Percentiles rank a stretch among this genome's conserved stretches.
These are phyloP conservation scores for Drosophila picticornis DNA, from an alignment of 2,888 invertebrate species.

Conservation along the genomic window DNA sequence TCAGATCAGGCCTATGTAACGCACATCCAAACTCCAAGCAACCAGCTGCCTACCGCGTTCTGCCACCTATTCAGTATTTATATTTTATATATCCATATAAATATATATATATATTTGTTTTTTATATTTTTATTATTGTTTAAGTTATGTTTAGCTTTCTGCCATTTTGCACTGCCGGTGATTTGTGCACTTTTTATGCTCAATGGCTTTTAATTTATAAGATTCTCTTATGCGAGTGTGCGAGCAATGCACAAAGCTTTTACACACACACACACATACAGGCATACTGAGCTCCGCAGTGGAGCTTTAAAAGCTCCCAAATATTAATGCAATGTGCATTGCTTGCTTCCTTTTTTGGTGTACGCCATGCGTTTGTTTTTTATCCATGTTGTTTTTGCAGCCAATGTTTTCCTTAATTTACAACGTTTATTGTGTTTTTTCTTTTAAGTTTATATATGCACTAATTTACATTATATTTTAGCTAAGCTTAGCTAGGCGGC, in stretches of 20 bases:
- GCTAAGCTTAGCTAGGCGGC: constrained; percentile 22
- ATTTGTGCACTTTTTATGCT: constrained; percentile 42
- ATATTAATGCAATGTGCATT: constrained; percentile 22
- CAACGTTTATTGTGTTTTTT: constrained; percentile 49
- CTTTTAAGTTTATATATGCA: constrained; percentile 27
- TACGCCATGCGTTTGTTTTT: constrained; percentile 39
- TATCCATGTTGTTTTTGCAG: constrained; percentile 52
- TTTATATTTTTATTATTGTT: constrained; percentile 19
- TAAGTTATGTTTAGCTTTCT: constrained; percentile 41
- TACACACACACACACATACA: neutral
- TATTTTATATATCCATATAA: neutral
- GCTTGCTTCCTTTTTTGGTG: constrained; percentile 24
- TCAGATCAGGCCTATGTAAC: constrained; percentile 44
- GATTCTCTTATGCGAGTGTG: constrained; percentile 21
- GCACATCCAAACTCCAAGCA: constrained; percentile 27
- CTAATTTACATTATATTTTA: constrained; percentile 50
- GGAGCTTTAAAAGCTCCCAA: constrained; percentile 20
- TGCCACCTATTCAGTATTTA: constrained; percentile 4
- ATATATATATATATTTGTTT: constrained; percentile 14
- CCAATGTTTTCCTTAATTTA: constrained; percentile 46
- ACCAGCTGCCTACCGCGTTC: constrained; percentile 21
- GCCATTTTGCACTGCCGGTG: constrained; percentile 58
- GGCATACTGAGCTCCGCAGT: neutral
- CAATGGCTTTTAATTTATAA: constrained; percentile 49
- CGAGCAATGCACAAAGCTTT: constrained; percentile 29